Evolutionary conservation across 23 tunicate genomes (phyloP), one percentile per base, ranked within the genome.

Genomic region (Ciona savignyi): DNA sequence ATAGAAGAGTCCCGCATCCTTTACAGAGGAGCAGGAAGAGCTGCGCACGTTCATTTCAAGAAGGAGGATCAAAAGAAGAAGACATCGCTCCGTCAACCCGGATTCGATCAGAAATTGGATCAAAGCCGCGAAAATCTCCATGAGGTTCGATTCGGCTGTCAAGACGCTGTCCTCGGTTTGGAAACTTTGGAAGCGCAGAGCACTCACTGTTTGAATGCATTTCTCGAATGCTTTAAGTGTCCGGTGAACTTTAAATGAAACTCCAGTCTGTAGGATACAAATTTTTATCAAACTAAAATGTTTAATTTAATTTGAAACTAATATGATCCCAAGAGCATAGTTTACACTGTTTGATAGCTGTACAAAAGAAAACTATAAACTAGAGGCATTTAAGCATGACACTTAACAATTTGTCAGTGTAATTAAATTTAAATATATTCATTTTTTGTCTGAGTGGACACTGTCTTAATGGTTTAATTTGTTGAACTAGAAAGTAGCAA

Each of bases 31-130:
- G 51, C 71, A 30, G 6, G 22, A 25, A 22, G 0, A 22, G 26
- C 35, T 67, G 11, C 82, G 33, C 4, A 84, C 82, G 62, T 84
- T 84, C 67, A 84, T 71, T 32, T 84, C 89, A 15, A 77, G 60
- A 78, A 84, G 63, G 60, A 84, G 67, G 2, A 48, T 49, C 1
- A 84, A 34, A 23, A 84, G 23, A 27, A 70, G 34, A 0, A 83
- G 33, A 25, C 67, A 63, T 23, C 67, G 81, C 60, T 90, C 97
- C 1, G 63, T 68, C 27, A 64, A 78, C 4, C 97, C 97, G 32
- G 85, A 4, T 65, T 84, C 82, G 4, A 31, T 25, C 26, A 84
- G 29, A 35, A 84, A 84, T 35, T 77, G 78, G 20, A 77, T 73
- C 51, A 84, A 19, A 6, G 67, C 42, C 6, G 21, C 22, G 27